These are phyloP conservation scores for Eueremaeus valkanovi DNA, from an alignment of 2,888 invertebrate genomes.

Conservation along the genomic window DNA sequence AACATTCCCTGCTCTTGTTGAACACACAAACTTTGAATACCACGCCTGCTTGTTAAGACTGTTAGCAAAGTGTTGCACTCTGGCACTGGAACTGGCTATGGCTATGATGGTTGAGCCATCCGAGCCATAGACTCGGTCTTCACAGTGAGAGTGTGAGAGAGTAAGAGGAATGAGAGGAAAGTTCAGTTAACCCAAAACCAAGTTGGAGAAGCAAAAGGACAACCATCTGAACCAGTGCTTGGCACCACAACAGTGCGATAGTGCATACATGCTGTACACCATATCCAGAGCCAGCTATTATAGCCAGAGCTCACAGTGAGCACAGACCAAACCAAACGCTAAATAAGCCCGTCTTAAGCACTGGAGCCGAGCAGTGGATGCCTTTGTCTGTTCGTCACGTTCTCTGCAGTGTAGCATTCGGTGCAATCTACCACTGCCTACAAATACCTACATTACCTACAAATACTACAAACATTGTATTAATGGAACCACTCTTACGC, in stretches of 20 bases:
- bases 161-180: too few species aligned
- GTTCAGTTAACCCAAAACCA: constrained; percentile 32
- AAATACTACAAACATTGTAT: constrained; percentile 4
- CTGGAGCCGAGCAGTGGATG: neutral
- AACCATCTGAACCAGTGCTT: neutral
- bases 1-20: constrained; percentile 32
- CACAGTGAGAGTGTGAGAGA: too few species aligned
- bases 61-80: constrained; percentile 34
- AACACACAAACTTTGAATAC: constrained; percentile 31
- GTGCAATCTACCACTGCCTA: constrained; percentile 19
- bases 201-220: constrained; percentile 1
- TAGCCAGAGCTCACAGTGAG: too few species aligned
- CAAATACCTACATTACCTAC: constrained; percentile 20
- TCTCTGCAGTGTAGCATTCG: neutral
- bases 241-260: neutral
- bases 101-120: too few species aligned
- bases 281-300: too few species aligned
- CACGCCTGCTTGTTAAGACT: constrained; percentile 36
- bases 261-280: neutral
- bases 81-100: neutral
- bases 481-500: constrained; percentile 14
- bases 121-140: too few species aligned
- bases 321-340: neutral
- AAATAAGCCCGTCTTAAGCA: neutral
- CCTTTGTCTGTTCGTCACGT: constrained; percentile 20